Evolutionary conservation across 2,797 vertebrate species (phyloP), one percentile per base, ranked within the genome.

Genomic region (Rhabdomys pumilio): DNA sequence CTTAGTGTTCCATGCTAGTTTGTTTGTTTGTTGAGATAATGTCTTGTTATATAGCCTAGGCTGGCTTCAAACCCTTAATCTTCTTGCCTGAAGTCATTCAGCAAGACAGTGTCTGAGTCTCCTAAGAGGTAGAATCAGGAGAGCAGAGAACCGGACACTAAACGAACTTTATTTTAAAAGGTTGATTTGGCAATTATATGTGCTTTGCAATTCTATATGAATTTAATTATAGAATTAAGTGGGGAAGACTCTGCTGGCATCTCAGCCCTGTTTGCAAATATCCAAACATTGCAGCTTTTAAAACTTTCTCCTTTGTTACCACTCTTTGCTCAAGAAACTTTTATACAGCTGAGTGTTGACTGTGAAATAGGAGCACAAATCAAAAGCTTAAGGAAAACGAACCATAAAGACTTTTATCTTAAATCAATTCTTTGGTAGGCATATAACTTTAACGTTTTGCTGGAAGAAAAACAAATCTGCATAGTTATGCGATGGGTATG

Each of bases 201-300:
- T n/a, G 59, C 61, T 94, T 85, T 86, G n/a, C 38, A 38, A 79
- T 89, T 97, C 90, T 41, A 17, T 53, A 29, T 93, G 19, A 92
- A 90, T 84, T 93, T 67, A 94, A 19, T 50, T 80, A 92, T 80
- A n/a, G 80, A 80, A 85, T 38, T 47, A 72, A 24, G 8, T 4
- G 4, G 14, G 0, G 26, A 38, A 22, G 50, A 11, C 24, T 6
- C 17, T 50, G 24, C 1, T 61, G 34, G 31, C 61, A 47, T n/a
- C 61, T 93, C 38, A 8, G 22, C 6, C 44, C 50, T 31, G 24
- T 82, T 90, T 90, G 22, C 11, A 34, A 0, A 7, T 53, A 55
- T 86, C 55, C 31, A 38, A 72, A 55, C 34, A 69, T 1, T 15
- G 34, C 13, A 38, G 84, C 13, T 20, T 73, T 73, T 29, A 57